phyloP scores from a whole-genome alignment of 2,113 vertebrate species.

The Butorides virescens region DNA sequence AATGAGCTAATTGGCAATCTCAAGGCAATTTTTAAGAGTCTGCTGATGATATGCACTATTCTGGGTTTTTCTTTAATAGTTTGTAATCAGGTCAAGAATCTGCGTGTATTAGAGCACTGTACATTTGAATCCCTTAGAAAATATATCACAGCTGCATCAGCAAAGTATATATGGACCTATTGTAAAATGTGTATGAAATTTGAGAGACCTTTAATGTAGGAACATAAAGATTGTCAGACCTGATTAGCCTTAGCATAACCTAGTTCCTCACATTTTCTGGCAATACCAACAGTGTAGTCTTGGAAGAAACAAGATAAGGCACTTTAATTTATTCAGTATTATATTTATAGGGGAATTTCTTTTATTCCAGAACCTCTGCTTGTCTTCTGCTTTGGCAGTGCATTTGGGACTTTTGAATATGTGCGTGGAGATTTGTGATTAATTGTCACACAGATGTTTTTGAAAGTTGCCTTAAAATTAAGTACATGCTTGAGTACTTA shows the following conservation, averaged over 20 bases:
- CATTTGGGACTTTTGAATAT: not conserved
- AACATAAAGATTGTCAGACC: not conserved
- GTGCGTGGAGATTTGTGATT: not conserved
- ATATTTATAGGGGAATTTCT: not conserved
- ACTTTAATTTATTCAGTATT: not conserved
- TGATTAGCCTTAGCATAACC: not conserved
- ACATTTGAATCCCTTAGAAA: not conserved
- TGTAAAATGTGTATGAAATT: not conserved
- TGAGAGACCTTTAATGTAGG: not conserved
- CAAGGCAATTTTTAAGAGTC: slow-evolving; percentile 41
- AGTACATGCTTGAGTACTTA: not conserved
- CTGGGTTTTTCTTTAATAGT: slow-evolving; percentile 25
- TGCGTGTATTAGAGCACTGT: not conserved
- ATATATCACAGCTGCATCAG: not conserved
- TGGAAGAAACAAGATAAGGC: not conserved
- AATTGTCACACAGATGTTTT: not conserved
- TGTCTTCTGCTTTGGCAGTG: not conserved
- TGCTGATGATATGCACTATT: slow-evolving; percentile 14
- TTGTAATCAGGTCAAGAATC: slow-evolving; percentile 68
- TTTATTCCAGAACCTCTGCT: not conserved
- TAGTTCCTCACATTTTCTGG: not conserved
- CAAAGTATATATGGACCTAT: not conserved
- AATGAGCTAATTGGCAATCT: slow-evolving; percentile 68
- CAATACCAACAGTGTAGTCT: not conserved
- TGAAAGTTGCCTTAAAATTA: not conserved